A percentile compares a stretch with the other conserved stretches of the same genome.
Conservation (phyloP, 2,797 vertebrate species). For the Coccyzus lansbergi region DNA sequence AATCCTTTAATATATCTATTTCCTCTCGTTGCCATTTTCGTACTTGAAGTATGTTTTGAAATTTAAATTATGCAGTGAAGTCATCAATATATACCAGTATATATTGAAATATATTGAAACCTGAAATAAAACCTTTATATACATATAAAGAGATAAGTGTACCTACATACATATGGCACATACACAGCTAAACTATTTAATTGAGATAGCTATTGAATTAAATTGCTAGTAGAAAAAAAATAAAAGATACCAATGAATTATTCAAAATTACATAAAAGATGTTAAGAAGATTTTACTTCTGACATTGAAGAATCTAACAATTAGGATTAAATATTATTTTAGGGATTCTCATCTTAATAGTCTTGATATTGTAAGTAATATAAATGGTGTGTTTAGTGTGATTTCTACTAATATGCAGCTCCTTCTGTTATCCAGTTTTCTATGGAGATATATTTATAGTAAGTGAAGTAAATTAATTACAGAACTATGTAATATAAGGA, state of each 20-base stretch:
- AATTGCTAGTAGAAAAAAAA: not conserved
- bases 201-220: not conserved
- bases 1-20: not conserved
- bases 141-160: not conserved
- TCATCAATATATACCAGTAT: not conserved
- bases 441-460: conserved; percentile 55
- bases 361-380: conserved; percentile 19
- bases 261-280: not conserved
- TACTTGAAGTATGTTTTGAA: conserved; percentile 1
- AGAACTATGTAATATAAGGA: conserved; percentile 41
- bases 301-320: conserved; percentile 7
- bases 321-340: conserved; percentile 24
- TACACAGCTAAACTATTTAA: not conserved
- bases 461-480: conserved; percentile 64
- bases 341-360: conserved; percentile 10
- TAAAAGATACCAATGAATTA: not conserved
- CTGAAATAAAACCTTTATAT: not conserved
- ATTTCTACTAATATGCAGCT: conserved; percentile 40
- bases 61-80: conserved; percentile 5
- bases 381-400: conserved; percentile 16
- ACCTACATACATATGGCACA: not conserved
- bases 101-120: not conserved
- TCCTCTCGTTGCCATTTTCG: not conserved
- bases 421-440: conserved; percentile 57
- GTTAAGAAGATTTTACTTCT: not conserved